phyloP scores from a whole-genome alignment of 2,888 invertebrate species.

The Spisula subtruncata region DNA sequence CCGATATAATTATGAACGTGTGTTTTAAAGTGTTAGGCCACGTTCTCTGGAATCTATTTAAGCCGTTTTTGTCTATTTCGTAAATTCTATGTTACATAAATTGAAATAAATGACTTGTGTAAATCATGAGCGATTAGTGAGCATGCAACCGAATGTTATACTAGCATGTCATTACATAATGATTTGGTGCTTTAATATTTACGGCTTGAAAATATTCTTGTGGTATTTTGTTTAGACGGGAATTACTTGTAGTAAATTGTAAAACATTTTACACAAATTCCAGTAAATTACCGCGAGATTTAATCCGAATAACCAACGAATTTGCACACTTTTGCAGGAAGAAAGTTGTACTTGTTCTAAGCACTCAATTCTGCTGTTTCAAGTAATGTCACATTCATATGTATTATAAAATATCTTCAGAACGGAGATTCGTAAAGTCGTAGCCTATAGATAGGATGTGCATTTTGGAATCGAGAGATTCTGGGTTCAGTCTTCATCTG shows the following conservation, averaged over 20 bases:
- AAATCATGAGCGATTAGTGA: neutral
- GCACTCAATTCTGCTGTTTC: too few species aligned
- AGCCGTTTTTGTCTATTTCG: neutral
- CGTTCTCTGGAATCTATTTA: neutral
- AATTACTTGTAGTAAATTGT: neutral
- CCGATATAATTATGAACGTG: neutral
- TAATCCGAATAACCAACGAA: too few species aligned
- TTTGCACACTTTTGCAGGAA: too few species aligned
- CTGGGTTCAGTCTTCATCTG: too few species aligned
- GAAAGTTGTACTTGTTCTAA: too few species aligned
- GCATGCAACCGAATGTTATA: neutral
- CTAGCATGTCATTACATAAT: constrained; percentile 9
- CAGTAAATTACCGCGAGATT: neutral
- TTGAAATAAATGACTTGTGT: neutral
- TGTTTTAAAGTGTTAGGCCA: neutral
- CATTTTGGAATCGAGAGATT: too few species aligned
- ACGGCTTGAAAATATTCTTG: neutral
- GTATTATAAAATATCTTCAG: too few species aligned
- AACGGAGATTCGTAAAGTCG: too few species aligned
- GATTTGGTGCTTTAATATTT: neutral
- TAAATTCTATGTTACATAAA: neutral
- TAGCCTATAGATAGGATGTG: too few species aligned
- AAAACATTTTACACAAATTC: neutral
- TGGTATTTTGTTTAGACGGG: neutral
- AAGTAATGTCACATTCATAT: too few species aligned